phyloP scores from a whole-genome alignment of 2,888 invertebrate species.

The Drosophila macrospina region DNA sequence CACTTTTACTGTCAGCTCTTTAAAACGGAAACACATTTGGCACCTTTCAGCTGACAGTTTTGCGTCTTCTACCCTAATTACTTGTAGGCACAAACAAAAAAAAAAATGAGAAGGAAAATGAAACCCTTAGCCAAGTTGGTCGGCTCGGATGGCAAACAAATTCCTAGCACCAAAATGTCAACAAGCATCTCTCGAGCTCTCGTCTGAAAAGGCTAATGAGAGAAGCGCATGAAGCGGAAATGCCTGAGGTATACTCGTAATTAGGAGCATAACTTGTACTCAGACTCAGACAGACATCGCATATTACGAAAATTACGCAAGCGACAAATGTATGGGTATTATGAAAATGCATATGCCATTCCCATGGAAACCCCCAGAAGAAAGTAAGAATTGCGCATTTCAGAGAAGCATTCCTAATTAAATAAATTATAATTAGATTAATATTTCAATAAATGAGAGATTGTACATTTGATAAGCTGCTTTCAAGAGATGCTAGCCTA shows the following conservation, averaged over 20 bases:
- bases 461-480: constrained; percentile 41
- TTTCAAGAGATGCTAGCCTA: constrained; percentile 2
- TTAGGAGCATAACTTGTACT: constrained; percentile 60
- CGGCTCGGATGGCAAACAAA: constrained; percentile 41
- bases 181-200: constrained; percentile 51
- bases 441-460: constrained; percentile 13
- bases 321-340: constrained; percentile 24
- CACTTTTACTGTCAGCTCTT: constrained; percentile 26
- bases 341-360: constrained; percentile 33
- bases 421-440: constrained; percentile 19
- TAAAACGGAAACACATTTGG: constrained; percentile 40
- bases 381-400: constrained; percentile 9
- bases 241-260: constrained; percentile 61
- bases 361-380: neutral
- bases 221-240: constrained; percentile 70
- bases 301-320: constrained; percentile 39
- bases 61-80: constrained; percentile 59
- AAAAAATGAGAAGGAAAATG: constrained; percentile 18
- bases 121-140: constrained; percentile 19
- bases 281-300: constrained; percentile 21
- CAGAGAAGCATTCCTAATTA: constrained; percentile 47
- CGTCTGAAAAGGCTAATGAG: constrained; percentile 76
- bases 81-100: constrained; percentile 22
- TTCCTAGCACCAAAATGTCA: constrained; percentile 78
- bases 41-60: constrained; percentile 40